Evolutionary conservation across 2,113 vertebrate genomes (phyloP).

Genomic region (Syngnathoides biaculeatus): DNA sequence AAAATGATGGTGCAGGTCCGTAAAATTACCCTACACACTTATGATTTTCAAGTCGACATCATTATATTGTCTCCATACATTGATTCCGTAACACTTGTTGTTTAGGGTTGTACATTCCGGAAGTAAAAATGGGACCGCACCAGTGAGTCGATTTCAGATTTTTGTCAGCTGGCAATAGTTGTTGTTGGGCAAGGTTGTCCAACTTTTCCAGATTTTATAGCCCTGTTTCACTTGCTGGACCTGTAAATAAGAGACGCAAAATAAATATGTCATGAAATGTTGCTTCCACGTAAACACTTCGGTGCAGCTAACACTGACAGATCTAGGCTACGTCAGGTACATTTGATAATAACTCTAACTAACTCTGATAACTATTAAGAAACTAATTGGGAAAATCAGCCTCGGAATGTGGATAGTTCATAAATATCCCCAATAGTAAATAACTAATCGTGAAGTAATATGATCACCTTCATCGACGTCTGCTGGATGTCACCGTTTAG

Average conservation of each 20-base stretch:
- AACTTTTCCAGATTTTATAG: not conserved
- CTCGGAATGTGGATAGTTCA: not conserved
- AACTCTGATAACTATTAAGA: no score
- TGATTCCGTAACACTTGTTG: not conserved
- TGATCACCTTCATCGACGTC: slow-evolving; percentile 5
- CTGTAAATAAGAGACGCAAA: not conserved
- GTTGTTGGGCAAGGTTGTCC: not conserved
- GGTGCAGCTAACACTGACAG: not conserved
- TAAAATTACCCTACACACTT: not conserved
- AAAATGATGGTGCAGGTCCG: not conserved
- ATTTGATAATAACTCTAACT: not conserved
- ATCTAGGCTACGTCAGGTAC: not conserved
- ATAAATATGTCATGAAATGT: no score
- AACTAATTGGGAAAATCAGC: not conserved
- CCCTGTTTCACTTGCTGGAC: not conserved
- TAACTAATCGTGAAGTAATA: not conserved
- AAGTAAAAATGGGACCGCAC: not conserved
- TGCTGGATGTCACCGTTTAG: not conserved
- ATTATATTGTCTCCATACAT: not conserved
- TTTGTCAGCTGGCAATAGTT: not conserved
- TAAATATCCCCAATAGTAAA: not conserved
- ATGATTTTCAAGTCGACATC: not conserved
- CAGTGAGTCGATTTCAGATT: not conserved
- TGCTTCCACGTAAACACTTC: not conserved
- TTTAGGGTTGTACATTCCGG: not conserved